Evolutionary conservation across 1,140 invertebrate genomes (phyloP).

Genomic region (Lamellibrachia luymesi): DNA sequence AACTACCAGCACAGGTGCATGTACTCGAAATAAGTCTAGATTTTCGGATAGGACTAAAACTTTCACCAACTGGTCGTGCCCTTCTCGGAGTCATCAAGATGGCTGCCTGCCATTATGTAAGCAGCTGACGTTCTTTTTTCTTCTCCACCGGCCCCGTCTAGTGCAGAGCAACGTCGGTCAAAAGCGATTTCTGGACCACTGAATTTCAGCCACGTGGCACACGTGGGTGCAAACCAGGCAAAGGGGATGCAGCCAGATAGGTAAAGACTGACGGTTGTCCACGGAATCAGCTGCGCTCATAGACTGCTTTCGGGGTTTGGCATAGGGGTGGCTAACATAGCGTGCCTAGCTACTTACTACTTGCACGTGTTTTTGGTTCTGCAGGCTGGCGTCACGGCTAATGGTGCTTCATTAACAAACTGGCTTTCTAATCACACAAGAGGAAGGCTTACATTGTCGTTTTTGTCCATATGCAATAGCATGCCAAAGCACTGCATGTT

Average conservation of each 20-base stretch:
- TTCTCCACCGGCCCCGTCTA: neutral
- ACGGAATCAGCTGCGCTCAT: neutral
- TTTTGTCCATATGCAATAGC: neutral
- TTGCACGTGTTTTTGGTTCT: neutral
- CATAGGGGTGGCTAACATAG: neutral
- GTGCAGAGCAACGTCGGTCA: slow-evolving; percentile 57
- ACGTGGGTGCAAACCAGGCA: slow-evolving; percentile 79
- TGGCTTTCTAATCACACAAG: neutral
- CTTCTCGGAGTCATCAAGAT: neutral
- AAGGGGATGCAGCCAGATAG: neutral
- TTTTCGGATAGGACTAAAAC: neutral
- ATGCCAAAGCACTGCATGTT: neutral
- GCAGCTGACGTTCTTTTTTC: neutral
- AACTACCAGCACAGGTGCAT: neutral
- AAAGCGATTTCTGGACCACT: slow-evolving; percentile 98
- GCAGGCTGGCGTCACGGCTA: neutral
- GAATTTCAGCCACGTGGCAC: slow-evolving; percentile 97
- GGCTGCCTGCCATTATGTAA: slow-evolving; percentile 9
- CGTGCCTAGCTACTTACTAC: neutral
- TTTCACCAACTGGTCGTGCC: neutral
- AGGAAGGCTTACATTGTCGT: neutral
- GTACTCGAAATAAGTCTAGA: neutral
- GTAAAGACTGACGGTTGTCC: neutral
- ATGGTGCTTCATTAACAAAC: neutral
- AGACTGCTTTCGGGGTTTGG: neutral